Evolutionary conservation across 1,140 invertebrate species (phyloP).

Genomic region (Leptinotarsa lineolata): DNA sequence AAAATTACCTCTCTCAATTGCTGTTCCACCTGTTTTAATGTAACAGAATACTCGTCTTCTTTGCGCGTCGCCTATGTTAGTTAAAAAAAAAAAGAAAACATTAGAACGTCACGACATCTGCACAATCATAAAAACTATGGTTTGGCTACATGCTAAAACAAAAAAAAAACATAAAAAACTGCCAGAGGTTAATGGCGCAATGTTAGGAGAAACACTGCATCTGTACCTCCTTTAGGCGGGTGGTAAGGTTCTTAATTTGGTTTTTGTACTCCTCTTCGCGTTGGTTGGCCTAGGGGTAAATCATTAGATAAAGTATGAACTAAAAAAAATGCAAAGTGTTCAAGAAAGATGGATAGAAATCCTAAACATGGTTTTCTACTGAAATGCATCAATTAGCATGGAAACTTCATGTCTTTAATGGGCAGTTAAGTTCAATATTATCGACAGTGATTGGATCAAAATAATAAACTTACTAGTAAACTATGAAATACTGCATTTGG

Average conservation of each 20-base stretch:
- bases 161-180: conserved; percentile 21
- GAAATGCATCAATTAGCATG: too few species aligned
- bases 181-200: conserved; percentile 3
- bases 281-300: conserved; percentile 87
- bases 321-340: too few species aligned
- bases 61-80: conserved; percentile 85
- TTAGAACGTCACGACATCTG: conserved; percentile 23
- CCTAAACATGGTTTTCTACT: too few species aligned
- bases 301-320: too few species aligned
- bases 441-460: too few species aligned
- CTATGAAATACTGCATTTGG: too few species aligned
- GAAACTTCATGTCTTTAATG: too few species aligned
- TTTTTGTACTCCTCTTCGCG: conserved; percentile 99
- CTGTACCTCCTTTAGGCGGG: conserved; percentile 97
- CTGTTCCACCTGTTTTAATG: conserved; percentile 89
- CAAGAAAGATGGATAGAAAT: too few species aligned
- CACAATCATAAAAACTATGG: conserved; percentile 16
- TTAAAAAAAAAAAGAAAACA: conserved; percentile 28
- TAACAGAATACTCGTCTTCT: conserved; percentile 93
- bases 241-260: conserved; percentile 98
- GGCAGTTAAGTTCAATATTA: too few species aligned
- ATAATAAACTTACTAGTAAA: too few species aligned
- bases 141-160: conserved; percentile 15
- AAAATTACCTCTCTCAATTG: conserved; percentile 90
- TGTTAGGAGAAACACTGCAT: conserved; percentile 25